Conservation (phyloP, 2,797 vertebrate genomes). For the Hippocampus kuda region DNA sequence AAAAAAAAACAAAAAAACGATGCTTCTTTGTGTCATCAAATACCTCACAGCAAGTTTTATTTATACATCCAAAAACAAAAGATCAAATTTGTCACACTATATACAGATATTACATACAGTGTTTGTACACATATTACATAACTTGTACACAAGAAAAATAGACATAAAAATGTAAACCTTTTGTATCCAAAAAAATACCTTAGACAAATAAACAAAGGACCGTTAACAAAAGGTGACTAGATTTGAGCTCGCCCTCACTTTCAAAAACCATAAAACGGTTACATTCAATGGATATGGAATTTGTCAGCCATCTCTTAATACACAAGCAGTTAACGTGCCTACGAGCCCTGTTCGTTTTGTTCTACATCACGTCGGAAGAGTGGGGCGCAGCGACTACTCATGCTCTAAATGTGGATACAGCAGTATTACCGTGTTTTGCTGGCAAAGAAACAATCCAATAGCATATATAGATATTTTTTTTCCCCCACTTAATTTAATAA, state of each 20-base stretch:
- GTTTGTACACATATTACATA: constrained; percentile 99
- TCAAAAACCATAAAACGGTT: constrained; percentile 92
- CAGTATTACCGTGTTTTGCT: constrained; percentile 47
- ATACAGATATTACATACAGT: constrained; percentile 99
- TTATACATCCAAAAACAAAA: constrained; percentile 99
- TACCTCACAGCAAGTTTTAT: constrained; percentile 99
- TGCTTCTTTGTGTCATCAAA: constrained; percentile 44
- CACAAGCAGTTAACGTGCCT: constrained; percentile 68
- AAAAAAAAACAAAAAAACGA: not conserved
- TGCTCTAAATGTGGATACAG: constrained; percentile 57
- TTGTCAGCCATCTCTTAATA: constrained; percentile 80
- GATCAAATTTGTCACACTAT: constrained; percentile 99
- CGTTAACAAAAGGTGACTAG: constrained; percentile 99
- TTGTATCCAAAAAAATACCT: constrained; percentile 99
- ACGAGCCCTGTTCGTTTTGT: constrained; percentile 67
- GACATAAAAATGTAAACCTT: constrained; percentile 99
- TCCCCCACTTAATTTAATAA: not conserved
- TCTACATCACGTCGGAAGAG: constrained; percentile 63
- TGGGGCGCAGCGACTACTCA: constrained; percentile 60
- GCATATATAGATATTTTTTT: constrained; percentile 13
- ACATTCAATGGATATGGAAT: constrained; percentile 99
- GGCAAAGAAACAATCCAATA: constrained; percentile 4
- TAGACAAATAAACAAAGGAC: constrained; percentile 98
- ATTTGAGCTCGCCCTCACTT: constrained; percentile 85
- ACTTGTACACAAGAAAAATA: constrained; percentile 99